Evolutionary conservation across 2,113 vertebrate genomes (phyloP).

Genomic region (Dunckerocampus dactyliophorus): DNA sequence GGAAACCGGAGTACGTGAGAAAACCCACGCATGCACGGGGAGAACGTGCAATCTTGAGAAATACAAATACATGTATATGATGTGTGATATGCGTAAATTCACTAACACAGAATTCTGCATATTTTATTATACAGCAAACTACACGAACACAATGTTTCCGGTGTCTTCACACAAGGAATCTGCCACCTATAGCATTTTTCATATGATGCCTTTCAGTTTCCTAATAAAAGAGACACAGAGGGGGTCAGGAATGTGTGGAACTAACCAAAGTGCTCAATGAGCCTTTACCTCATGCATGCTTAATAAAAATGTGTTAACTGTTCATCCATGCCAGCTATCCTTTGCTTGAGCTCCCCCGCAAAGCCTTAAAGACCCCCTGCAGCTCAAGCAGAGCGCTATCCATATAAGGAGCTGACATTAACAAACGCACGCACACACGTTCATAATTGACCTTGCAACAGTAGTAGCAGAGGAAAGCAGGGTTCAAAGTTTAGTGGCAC

Average conservation of each 20-base stretch:
- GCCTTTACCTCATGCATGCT: conserved; percentile 21
- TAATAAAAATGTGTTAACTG: conserved; percentile 49
- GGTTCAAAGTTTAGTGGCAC: not conserved
- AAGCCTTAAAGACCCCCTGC: conserved; percentile 44
- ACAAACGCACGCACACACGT: conserved; percentile 14
- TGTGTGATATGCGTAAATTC: too few species aligned
- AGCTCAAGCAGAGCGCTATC: conserved; percentile 19
- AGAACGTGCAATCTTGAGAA: too few species aligned
- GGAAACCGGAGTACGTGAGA: too few species aligned
- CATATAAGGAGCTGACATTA: conserved; percentile 30
- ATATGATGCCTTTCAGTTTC: conserved; percentile 32
- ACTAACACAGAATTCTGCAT: too few species aligned
- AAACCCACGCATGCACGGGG: too few species aligned
- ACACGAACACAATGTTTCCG: not conserved
- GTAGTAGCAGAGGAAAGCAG: not conserved
- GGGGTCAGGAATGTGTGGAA: conserved; percentile 61
- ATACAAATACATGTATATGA: too few species aligned
- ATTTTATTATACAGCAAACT: not conserved
- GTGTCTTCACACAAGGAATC: not conserved
- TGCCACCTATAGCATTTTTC: too few species aligned
- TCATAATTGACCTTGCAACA: conserved; percentile 31
- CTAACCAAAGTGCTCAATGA: conserved; percentile 28
- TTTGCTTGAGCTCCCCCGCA: conserved; percentile 43
- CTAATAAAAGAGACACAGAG: conserved; percentile 31
- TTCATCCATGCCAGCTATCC: conserved; percentile 54